Evolutionary conservation across 2,113 vertebrate species (phyloP).

Genomic region (Perca schrenkii): DNA sequence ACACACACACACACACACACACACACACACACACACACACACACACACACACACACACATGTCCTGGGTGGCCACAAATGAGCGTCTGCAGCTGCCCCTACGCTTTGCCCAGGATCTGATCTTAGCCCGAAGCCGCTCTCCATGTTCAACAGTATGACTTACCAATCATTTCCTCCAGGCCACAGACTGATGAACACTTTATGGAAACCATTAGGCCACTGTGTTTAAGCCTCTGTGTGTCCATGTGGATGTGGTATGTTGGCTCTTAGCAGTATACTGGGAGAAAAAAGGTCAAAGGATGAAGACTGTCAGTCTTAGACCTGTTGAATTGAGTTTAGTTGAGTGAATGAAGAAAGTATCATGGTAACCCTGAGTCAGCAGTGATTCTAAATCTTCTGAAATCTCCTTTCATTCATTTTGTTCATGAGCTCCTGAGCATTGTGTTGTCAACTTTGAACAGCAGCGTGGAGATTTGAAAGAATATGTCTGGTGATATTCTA

Average conservation of each 20-base stretch:
- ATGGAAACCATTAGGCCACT: constrained; percentile 74
- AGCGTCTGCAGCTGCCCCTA: constrained; percentile 70
- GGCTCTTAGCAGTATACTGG: constrained; percentile 38
- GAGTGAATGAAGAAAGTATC: constrained; percentile 11
- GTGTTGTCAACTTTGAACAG: not conserved
- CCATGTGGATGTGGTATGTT: constrained; percentile 57
- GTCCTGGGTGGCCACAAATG: constrained; percentile 73
- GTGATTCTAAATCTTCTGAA: not conserved
- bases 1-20: constrained; percentile 36
- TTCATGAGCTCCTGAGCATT: not conserved
- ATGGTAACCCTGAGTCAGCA: not conserved
- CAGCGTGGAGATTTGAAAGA: not conserved
- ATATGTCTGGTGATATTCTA: not conserved
- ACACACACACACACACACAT: constrained; percentile 25
- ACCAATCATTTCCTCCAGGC: constrained; percentile 56
- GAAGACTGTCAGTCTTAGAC: constrained; percentile 25
- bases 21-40: constrained; percentile 16
- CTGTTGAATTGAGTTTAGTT: too few relatives aligned
- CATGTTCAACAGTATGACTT: constrained; percentile 69
- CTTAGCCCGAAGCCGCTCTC: constrained; percentile 48
- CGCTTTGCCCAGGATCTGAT: constrained; percentile 57
- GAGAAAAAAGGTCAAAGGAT: constrained; percentile 43
- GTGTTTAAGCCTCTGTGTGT: constrained; percentile 49
- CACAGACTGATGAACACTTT: constrained; percentile 58
- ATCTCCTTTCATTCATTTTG: not conserved